phyloP scores from a whole-genome alignment of 2,888 invertebrate species.

The Tetragonula carbonaria region DNA sequence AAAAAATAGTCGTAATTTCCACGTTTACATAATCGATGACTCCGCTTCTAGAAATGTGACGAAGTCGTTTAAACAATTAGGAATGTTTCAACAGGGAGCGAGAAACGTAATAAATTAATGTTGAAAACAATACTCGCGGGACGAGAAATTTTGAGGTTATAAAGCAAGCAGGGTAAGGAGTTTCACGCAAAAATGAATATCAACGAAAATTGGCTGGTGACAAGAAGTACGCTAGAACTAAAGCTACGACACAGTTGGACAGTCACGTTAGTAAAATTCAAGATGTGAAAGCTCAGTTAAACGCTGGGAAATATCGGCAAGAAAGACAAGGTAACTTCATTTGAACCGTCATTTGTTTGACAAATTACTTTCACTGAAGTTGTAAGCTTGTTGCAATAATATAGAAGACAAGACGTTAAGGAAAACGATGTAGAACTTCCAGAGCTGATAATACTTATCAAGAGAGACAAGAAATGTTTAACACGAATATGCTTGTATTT shows the following conservation, averaged over 20 bases:
- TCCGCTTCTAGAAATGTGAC: background rate
- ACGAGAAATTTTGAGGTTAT: conserved; percentile 37
- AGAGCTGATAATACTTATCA: background rate
- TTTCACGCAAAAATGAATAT: conserved; percentile 18
- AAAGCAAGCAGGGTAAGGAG: conserved; percentile 4
- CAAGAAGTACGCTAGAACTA: conserved; percentile 20
- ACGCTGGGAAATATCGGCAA: background rate
- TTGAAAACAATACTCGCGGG: background rate
- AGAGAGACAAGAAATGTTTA: background rate
- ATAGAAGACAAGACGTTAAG: background rate
- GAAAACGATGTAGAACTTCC: background rate
- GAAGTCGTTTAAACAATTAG: background rate
- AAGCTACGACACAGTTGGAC: conserved; percentile 6
- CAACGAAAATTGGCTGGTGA: conserved; percentile 35
- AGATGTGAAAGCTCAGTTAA: conserved; percentile 30
- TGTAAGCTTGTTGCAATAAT: background rate
- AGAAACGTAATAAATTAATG: background rate
- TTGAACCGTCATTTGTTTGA: background rate
- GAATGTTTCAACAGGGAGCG: background rate
- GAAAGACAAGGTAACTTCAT: conserved; percentile 25
- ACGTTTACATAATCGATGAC: background rate
- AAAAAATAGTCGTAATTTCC: background rate
- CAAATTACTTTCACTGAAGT: background rate
- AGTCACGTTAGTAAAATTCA: conserved; percentile 18
- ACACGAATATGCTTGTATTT: background rate